phyloP scores from a whole-genome alignment of 1,140 invertebrate species.

The Luehdorfia chinensis region DNA sequence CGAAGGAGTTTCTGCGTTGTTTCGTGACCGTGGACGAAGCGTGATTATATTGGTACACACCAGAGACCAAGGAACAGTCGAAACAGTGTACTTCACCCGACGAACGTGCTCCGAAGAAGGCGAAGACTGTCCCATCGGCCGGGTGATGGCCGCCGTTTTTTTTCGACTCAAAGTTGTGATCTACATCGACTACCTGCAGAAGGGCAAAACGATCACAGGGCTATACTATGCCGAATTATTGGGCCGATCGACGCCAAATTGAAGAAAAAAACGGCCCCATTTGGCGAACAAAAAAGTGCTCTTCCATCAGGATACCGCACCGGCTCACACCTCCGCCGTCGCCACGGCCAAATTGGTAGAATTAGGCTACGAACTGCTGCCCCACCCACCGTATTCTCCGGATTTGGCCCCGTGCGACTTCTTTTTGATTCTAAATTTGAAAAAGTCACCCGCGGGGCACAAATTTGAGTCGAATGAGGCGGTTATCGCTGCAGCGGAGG shows the following conservation, averaged over 20 bases:
- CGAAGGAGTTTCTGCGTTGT: slow-evolving; percentile 31
- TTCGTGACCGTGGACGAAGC: slow-evolving; percentile 44
- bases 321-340: slow-evolving; percentile 30
- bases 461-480: slow-evolving; percentile 42
- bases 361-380: slow-evolving; percentile 31
- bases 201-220: background rate
- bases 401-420: slow-evolving; percentile 35
- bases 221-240: background rate
- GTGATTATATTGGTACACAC: slow-evolving; percentile 35
- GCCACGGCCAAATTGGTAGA: slow-evolving; percentile 24
- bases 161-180: background rate
- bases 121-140: background rate
- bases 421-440: slow-evolving; percentile 29
- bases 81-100: slow-evolving; percentile 31
- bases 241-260: slow-evolving; percentile 11
- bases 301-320: slow-evolving; percentile 29
- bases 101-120: slow-evolving; percentile 8
- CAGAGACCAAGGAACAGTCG: slow-evolving; percentile 41
- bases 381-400: slow-evolving; percentile 36
- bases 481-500: slow-evolving; percentile 24
- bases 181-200: background rate
- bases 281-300: too few relatives aligned
- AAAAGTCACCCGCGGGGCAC: slow-evolving; percentile 30
- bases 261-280: background rate
- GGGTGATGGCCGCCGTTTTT: background rate